Conservation (phyloP, 2,113 vertebrate species). For the Morphnarchus princeps region DNA sequence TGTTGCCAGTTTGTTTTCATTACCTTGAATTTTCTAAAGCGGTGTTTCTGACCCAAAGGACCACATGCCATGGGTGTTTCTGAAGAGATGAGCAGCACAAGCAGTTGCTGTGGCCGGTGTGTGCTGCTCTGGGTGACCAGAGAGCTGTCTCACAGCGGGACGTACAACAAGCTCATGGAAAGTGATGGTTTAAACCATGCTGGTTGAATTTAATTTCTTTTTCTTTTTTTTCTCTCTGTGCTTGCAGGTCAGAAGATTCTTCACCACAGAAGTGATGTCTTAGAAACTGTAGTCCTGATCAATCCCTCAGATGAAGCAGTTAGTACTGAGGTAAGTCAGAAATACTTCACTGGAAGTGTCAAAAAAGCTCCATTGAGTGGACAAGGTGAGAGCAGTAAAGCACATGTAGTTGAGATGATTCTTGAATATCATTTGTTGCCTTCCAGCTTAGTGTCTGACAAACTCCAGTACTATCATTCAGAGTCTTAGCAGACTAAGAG, state of each 20-base stretch:
- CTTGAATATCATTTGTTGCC: not conserved
- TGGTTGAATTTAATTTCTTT: not conserved
- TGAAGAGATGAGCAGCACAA: not conserved
- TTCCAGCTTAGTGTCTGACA: not conserved
- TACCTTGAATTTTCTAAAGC: not conserved
- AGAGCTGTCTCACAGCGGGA: not conserved
- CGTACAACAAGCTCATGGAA: not conserved
- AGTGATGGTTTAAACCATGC: not conserved
- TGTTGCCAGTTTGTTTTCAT: not conserved
- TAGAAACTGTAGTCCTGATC: constrained; percentile 96
- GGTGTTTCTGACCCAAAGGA: not conserved
- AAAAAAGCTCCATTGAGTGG: not conserved
- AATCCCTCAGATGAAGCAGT: constrained; percentile 97
- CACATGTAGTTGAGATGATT: not conserved
- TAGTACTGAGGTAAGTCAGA: constrained; percentile 84
- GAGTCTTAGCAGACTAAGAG: not conserved
- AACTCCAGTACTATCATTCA: not conserved
- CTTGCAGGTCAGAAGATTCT: constrained; percentile 93
- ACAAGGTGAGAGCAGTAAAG: not conserved
- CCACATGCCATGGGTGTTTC: not conserved
- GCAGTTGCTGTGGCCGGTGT: not conserved
- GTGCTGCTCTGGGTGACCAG: not conserved
- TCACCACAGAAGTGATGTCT: constrained; percentile 92
- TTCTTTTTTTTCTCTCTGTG: constrained; percentile 13
- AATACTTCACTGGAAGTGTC: not conserved